Evolutionary conservation across 2,888 invertebrate genomes (phyloP).

Genomic region (Ochropleura leucogaster): DNA sequence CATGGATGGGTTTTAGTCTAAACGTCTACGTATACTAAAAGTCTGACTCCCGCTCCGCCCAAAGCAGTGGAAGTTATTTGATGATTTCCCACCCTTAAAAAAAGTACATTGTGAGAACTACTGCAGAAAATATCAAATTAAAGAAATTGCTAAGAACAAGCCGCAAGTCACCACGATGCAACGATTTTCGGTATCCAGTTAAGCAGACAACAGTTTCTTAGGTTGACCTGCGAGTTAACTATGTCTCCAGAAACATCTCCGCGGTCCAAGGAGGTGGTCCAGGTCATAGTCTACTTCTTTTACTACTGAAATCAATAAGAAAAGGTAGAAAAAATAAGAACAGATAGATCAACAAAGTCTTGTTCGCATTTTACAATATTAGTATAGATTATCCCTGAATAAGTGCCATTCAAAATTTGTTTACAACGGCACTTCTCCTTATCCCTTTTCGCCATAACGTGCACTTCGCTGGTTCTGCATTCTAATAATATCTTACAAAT

Average conservation of each 20-base stretch:
- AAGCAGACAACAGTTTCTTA: no score
- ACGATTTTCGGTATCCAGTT: not conserved
- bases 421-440: constrained; percentile 49
- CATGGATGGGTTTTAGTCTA: no score
- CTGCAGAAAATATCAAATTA: not conserved
- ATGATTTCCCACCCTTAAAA: no score
- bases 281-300: not conserved
- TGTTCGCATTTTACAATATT: not conserved
- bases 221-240: not conserved
- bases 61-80: no score
- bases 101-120: no score
- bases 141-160: not conserved
- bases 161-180: not conserved
- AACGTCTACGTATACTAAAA: no score
- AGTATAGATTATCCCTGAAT: constrained; percentile 5
- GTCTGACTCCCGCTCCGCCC: no score
- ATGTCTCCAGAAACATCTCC: no score
- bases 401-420: constrained; percentile 8
- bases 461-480: constrained; percentile 36
- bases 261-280: not conserved
- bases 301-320: not conserved
- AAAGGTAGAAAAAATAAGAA: not conserved
- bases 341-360: not conserved
- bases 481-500: constrained; percentile 57
- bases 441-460: constrained; percentile 11